A percentile compares a stretch with the other conserved stretches of the same genome.
Evolutionary conservation across 2,113 vertebrate species (phyloP).

Genomic region (Uria aalge): DNA sequence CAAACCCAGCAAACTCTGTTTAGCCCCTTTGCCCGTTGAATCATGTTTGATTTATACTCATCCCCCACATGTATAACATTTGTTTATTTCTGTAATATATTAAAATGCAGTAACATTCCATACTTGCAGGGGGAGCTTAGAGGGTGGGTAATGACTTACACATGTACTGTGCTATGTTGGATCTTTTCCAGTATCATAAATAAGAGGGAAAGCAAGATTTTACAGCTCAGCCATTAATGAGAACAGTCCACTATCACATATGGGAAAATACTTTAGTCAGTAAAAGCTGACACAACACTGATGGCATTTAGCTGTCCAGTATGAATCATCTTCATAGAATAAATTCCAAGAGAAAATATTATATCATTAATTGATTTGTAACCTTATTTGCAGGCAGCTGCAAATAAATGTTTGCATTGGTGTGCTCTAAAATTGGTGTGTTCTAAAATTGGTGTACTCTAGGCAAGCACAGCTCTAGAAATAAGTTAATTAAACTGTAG

Average conservation of each 20-base stretch:
- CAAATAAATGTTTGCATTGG: not conserved
- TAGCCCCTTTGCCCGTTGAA: not conserved
- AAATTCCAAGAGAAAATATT: slow-evolving; percentile 27
- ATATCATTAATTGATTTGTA: slow-evolving; percentile 17
- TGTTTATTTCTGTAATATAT: slow-evolving; percentile 60
- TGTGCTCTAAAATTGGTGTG: not conserved
- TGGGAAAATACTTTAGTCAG: slow-evolving; percentile 38
- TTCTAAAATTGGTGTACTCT: not conserved
- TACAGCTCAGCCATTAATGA: slow-evolving; percentile 42
- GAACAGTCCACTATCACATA: slow-evolving; percentile 31
- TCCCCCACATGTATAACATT: slow-evolving; percentile 7
- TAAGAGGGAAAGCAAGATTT: slow-evolving; percentile 39
- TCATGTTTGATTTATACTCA: slow-evolving; percentile 40
- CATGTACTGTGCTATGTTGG: slow-evolving; percentile 32
- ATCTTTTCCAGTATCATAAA: slow-evolving; percentile 52
- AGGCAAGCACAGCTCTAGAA: not conserved
- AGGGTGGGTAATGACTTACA: slow-evolving; percentile 50
- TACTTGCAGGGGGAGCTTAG: slow-evolving; percentile 20
- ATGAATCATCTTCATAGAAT: slow-evolving; percentile 32
- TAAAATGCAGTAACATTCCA: slow-evolving; percentile 60
- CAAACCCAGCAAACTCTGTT: not conserved
- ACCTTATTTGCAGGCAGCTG: not conserved
- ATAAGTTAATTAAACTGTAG: not conserved
- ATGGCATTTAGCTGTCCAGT: slow-evolving; percentile 2
- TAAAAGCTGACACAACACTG: slow-evolving; percentile 25